Evolutionary conservation across 1,140 invertebrate species (phyloP), one percentile per base, ranked within the genome.

Genomic region (Heliconius hermathena): DNA sequence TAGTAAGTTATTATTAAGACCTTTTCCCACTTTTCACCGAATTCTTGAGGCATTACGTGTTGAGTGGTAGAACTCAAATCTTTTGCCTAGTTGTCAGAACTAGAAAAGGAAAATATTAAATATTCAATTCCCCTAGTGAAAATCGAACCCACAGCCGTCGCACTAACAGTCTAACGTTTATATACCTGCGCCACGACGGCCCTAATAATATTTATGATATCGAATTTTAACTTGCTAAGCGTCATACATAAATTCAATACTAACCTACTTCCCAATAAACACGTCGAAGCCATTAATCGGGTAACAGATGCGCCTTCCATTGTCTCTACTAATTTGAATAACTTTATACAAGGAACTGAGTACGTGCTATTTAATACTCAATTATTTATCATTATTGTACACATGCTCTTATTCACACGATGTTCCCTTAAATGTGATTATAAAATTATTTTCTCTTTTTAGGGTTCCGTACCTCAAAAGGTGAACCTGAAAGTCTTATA

Each of bases 241-340:
- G n/a, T n/a, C n/a, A 8, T 60, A 60, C 9, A 22, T 60, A 60
- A 60, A 8, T 8, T 11, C 20, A 20, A 8, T 22, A 57, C 8
- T 11, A 26, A 8, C 52, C 16, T 2, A 22, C 1, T 52, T 52
- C 18, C 11, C 26, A 66, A 29, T 29, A 66, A 66, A 66, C 60
- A 66, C 9, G 22, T 29, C 60, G 60, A 29, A 66, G 26, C 60
- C 13, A 29, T 66, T 66, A 66, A 66, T 66, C 26, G 60, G 22
- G 26, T 5, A 66, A 66, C 22, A 66, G 60, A 66, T 66, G 60
- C 16, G 2, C 11, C 60, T 29, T 66, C 13, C 22, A 26, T 66
- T 66, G 22, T 66, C 60, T 66, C 22, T 66, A 66, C 60, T 29
- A 29, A 66, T 66, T 66, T 29, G 60, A 66, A 66, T 66, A 66